A percentile compares a stretch with the other conserved stretches of the same genome.
Evolutionary conservation across 2,797 vertebrate species (phyloP).

Genomic region (Silurus lanzhouensis): DNA sequence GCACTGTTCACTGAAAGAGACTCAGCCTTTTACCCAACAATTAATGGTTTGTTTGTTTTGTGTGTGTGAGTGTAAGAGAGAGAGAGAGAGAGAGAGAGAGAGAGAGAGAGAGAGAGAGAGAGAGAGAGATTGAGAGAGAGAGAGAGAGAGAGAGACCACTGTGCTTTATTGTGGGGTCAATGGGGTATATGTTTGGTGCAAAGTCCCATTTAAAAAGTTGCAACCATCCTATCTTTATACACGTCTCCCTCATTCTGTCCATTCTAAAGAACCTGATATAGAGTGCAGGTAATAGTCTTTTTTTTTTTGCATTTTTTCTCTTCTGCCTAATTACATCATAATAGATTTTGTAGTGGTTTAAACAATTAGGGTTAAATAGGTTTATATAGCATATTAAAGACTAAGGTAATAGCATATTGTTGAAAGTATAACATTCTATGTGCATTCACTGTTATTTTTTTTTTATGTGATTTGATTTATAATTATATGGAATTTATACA

Average conservation of each 20-base stretch:
- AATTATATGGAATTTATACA: not conserved
- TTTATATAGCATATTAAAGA: not conserved
- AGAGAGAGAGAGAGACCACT: not conserved
- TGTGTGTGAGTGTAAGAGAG: not conserved
- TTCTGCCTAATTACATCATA: not conserved
- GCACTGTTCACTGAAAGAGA: not conserved
- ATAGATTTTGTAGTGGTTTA: not conserved
- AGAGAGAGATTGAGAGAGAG: not conserved
- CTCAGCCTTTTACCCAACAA: not conserved
- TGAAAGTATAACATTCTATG: not conserved
- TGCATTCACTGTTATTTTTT: not conserved
- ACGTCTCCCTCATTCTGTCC: not conserved
- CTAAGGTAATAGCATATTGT: not conserved
- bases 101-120: not conserved
- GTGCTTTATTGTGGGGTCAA: not conserved
- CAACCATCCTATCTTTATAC: not conserved
- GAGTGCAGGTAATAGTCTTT: conserved; percentile 25
- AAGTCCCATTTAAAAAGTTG: conserved; percentile 27
- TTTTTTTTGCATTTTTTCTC: not conserved
- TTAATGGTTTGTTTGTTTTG: not conserved
- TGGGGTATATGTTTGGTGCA: not conserved
- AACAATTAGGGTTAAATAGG: not conserved
- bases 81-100: not conserved
- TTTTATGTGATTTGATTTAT: not conserved
- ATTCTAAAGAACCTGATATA: conserved; percentile 22